Evolutionary conservation across 1,140 invertebrate genomes (phyloP).

Genomic region (Octopus sinensis): DNA sequence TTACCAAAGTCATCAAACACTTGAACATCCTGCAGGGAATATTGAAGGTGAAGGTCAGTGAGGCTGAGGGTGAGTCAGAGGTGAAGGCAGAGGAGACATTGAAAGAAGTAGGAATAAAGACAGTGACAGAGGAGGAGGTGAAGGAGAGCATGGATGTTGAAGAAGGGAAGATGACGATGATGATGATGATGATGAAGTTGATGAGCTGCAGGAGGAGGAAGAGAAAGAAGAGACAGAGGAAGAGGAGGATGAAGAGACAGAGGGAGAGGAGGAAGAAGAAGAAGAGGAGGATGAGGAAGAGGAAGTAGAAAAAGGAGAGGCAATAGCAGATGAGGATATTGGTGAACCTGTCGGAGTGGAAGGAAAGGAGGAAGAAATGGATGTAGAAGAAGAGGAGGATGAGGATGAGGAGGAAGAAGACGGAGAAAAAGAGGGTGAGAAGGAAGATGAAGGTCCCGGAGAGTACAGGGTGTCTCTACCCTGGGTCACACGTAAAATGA

Average conservation of each 20-base stretch:
- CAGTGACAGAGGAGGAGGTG: not conserved
- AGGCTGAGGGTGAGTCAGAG: not conserved
- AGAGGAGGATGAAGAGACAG: not conserved
- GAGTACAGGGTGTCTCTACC: conserved; percentile 38
- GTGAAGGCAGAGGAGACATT: not conserved
- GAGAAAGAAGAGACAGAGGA: not conserved
- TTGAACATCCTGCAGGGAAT: conserved; percentile 33
- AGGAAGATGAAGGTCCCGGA: conserved; percentile 40
- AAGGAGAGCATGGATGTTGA: not conserved
- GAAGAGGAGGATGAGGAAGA: not conserved
- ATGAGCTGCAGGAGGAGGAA: not conserved
- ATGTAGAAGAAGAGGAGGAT: conserved; percentile 39
- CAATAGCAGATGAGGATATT: not conserved
- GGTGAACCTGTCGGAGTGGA: not conserved
- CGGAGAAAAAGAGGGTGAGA: conserved; percentile 43
- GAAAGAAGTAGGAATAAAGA: not conserved
- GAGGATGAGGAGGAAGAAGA: conserved; percentile 23
- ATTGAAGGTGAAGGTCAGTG: not conserved
- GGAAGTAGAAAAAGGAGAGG: not conserved
- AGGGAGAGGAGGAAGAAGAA: not conserved
- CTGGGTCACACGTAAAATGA: conserved; percentile 71
- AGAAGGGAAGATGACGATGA: not conserved
- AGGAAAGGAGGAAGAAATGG: not conserved
- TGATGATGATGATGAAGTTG: not conserved
- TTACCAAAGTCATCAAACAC: conserved; percentile 65